phyloP scores from a whole-genome alignment of 2,888 invertebrate species.

The Troides helena region DNA sequence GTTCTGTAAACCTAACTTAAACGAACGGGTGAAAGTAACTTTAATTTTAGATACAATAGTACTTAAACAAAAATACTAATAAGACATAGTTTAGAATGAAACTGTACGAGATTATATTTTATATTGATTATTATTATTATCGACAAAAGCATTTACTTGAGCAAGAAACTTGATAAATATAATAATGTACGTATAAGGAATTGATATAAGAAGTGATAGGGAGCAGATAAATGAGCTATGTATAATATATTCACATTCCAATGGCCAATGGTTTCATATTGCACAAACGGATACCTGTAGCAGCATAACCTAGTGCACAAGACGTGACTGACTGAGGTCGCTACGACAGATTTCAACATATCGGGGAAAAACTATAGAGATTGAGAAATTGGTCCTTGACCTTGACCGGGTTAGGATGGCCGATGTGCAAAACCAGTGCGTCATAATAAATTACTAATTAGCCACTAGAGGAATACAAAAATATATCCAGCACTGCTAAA shows the following conservation, averaged over 20 bases:
- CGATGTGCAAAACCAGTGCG: conserved; percentile 3
- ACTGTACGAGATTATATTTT: too few relatives aligned
- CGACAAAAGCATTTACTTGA: too few relatives aligned
- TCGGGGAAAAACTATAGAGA: conserved; percentile 22
- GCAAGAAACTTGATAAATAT: too few relatives aligned
- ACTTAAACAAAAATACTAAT: too few relatives aligned
- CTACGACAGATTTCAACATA: conserved; percentile 13
- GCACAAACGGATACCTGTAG: neutral
- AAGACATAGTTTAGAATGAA: too few relatives aligned
- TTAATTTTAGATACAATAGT: too few relatives aligned
- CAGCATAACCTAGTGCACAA: neutral
- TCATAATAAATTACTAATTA: conserved; percentile 9
- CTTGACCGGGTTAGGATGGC: conserved; percentile 9
- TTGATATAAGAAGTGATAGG: too few relatives aligned
- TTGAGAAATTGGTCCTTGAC: conserved; percentile 21
- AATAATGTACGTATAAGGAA: neutral
- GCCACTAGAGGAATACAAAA: neutral
- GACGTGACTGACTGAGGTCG: conserved; percentile 9
- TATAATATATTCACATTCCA: neutral
- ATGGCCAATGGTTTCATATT: neutral
- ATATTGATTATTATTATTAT: too few relatives aligned
- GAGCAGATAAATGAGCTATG: too few relatives aligned
- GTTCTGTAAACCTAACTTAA: too few relatives aligned
- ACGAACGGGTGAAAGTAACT: too few relatives aligned
- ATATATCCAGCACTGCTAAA: neutral